Evolutionary conservation across 2,888 invertebrate species (phyloP).

Genomic region (Leucophora obtusa): DNA sequence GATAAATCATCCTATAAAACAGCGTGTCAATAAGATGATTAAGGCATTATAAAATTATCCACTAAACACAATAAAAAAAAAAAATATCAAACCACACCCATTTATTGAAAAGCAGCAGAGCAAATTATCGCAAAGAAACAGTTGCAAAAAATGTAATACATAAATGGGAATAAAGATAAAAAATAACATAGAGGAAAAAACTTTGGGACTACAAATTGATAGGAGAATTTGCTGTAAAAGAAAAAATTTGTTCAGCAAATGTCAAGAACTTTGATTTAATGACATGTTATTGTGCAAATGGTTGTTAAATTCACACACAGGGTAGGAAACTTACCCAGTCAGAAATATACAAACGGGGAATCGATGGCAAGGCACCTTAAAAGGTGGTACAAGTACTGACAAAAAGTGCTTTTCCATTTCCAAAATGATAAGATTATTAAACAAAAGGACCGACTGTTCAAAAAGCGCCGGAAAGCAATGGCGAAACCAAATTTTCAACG

Average conservation of each 20-base stretch:
- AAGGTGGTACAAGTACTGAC: no score
- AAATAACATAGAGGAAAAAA: conserved; percentile 16
- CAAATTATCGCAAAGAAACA: conserved; percentile 55
- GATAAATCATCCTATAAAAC: conserved; percentile 46
- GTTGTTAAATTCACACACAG: conserved; percentile 40
- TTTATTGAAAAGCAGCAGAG: conserved; percentile 50
- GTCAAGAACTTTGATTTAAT: conserved; percentile 64
- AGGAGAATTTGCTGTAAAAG: conserved; percentile 7
- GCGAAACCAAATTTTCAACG: no score
- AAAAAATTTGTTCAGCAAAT: conserved; percentile 36
- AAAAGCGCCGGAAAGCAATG: no score
- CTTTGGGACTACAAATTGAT: conserved; percentile 1
- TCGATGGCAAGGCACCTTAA: no score
- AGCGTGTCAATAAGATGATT: conserved; percentile 63
- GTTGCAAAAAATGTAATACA: conserved; percentile 33
- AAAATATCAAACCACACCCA: conserved; percentile 50
- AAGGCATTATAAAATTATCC: conserved; percentile 63
- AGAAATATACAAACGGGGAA: no score
- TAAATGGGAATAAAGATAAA: conserved; percentile 3
- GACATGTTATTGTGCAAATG: conserved; percentile 53
- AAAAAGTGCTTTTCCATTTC: no score
- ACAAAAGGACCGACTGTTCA: no score
- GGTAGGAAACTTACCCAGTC: conserved; percentile 16
- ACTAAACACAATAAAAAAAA: conserved; percentile 41
- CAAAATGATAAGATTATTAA: no score